Evolutionary conservation across 2,888 invertebrate species (phyloP).

Genomic region (Cordylochernes scorpioides): DNA sequence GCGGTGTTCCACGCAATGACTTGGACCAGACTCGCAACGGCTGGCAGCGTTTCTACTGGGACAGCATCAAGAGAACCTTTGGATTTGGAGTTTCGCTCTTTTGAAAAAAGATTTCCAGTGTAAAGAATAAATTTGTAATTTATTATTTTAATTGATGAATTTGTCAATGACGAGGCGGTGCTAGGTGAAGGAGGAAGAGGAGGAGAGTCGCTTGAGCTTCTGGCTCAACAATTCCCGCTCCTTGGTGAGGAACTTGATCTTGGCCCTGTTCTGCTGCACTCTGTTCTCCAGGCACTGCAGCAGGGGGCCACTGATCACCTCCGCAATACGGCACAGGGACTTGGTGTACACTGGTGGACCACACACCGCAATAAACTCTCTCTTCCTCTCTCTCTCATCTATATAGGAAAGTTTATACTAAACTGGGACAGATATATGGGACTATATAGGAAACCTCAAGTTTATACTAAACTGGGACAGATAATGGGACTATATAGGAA

Average conservation of each 20-base stretch:
- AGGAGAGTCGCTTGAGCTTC: constrained; percentile 2
- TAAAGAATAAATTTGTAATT: not conserved
- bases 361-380: too few relatives aligned
- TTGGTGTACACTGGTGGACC: constrained; percentile 29
- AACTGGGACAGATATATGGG: too few relatives aligned
- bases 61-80: constrained; percentile 70
- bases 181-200: not conserved
- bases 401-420: too few relatives aligned
- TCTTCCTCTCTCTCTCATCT: too few relatives aligned
- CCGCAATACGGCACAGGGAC: constrained; percentile 26
- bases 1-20: constrained; percentile 52
- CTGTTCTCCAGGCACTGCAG: constrained; percentile 20
- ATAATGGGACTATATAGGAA: too few relatives aligned
- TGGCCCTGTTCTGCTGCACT: constrained; percentile 17
- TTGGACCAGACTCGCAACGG: constrained; percentile 51
- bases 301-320: constrained; percentile 21
- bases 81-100: constrained; percentile 37
- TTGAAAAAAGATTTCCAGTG: not conserved
- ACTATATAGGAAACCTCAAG: too few relatives aligned
- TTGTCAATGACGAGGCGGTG: not conserved
- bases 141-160: not conserved
- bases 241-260: constrained; percentile 16
- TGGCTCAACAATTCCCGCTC: constrained; percentile 14
- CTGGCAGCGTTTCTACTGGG: constrained; percentile 71
- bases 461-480: too few relatives aligned